Evolutionary conservation across 2,113 vertebrate genomes (phyloP).

Genomic region (Centrocercus urophasianus): DNA sequence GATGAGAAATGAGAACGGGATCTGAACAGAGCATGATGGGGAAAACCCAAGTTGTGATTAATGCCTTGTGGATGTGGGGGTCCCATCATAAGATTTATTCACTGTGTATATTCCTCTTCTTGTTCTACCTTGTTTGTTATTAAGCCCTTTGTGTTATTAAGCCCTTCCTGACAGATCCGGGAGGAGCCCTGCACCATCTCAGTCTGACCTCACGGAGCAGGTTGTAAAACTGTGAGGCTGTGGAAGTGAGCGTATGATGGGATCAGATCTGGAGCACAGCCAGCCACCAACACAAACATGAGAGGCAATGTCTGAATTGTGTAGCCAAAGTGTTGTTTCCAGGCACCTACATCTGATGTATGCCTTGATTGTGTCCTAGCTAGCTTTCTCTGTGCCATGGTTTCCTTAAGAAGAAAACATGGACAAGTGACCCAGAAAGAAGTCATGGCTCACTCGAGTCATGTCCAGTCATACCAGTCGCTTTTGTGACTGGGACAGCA

Average conservation of each 20-base stretch:
- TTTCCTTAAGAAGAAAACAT: neutral
- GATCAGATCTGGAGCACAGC: neutral
- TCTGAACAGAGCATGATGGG: neutral
- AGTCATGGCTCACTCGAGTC: fast-evolving
- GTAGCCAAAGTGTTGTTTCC: neutral
- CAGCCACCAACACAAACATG: neutral
- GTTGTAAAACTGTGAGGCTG: neutral
- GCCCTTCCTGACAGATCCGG: neutral
- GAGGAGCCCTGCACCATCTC: fast-evolving
- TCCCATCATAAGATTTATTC: neutral
- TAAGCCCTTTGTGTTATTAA: neutral
- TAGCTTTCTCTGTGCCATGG: fast-evolving
- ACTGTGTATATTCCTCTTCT: neutral
- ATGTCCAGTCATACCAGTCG: neutral
- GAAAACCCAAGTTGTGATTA: neutral
- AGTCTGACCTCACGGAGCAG: neutral
- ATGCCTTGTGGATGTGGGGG: fast-evolving
- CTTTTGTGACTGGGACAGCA: neutral
- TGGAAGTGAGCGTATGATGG: neutral
- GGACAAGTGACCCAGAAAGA: neutral
- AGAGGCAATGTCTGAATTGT: neutral
- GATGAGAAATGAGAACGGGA: neutral
- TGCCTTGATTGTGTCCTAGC: neutral
- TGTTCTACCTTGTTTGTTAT: neutral
- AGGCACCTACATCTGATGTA: neutral